Percentiles rank a stretch among this genome's conserved stretches.
Conservation (phyloP, 1,140 invertebrate genomes). For the Drosophila kanapiae region DNA sequence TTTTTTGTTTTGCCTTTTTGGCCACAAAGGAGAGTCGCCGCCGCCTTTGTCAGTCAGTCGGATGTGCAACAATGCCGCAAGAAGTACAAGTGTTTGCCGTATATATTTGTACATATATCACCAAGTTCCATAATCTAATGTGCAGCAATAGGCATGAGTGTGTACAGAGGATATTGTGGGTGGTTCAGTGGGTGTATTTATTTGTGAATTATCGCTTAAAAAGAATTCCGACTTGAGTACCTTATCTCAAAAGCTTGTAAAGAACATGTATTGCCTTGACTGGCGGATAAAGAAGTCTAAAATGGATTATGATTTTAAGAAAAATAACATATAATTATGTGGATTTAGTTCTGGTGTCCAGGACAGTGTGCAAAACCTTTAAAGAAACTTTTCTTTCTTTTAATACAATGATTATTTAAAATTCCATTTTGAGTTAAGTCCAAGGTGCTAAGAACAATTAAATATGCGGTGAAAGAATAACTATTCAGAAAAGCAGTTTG, state of each 20-base stretch:
- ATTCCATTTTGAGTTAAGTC: background rate
- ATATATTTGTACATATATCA: background rate
- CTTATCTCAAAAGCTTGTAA: conserved; percentile 12
- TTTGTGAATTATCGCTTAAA: conserved; percentile 3
- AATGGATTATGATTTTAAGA: background rate
- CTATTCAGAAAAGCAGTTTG: too few relatives aligned
- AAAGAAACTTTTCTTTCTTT: too few relatives aligned
- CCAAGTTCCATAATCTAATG: conserved; percentile 18
- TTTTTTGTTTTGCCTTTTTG: conserved; percentile 16
- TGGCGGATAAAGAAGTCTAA: too few relatives aligned
- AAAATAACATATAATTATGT: too few relatives aligned
- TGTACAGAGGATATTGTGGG: conserved; percentile 5
- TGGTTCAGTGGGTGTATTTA: background rate
- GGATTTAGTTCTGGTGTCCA: too few relatives aligned
- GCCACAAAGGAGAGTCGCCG: conserved; percentile 13
- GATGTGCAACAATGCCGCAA: conserved; percentile 21
- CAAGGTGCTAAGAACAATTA: background rate
- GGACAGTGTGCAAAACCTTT: too few relatives aligned
- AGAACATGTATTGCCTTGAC: background rate
- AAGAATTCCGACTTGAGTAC: background rate
- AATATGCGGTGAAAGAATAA: background rate
- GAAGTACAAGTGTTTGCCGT: conserved; percentile 2
- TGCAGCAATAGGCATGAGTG: conserved; percentile 2
- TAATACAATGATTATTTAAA: background rate
- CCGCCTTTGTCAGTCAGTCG: background rate